These are phyloP conservation scores for Zhengitettix transpicula DNA, from an alignment of 2,888 invertebrate genomes.

Conservation along the genomic window DNA sequence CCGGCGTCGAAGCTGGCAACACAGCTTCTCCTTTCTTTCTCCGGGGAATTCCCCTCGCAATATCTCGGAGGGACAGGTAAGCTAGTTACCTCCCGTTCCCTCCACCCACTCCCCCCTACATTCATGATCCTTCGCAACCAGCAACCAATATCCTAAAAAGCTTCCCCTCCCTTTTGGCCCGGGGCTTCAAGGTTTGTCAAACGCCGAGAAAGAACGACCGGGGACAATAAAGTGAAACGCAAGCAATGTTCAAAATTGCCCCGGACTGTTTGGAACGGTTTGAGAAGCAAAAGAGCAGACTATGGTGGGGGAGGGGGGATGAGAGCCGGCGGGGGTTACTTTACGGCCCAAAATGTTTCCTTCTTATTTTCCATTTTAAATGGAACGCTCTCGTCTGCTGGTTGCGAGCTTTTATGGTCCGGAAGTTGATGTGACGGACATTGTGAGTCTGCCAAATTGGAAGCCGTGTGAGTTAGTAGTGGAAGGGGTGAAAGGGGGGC, in stretches of 20 bases:
- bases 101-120: not conserved
- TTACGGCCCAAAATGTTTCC: not conserved
- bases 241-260: not conserved
- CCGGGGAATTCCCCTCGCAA: not conserved
- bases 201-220: not conserved
- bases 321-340: not conserved
- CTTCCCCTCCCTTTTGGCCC: not conserved
- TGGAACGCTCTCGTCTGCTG: not conserved
- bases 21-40: not conserved
- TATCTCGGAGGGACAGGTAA: not conserved
- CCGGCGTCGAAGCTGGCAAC: not conserved
- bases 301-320: not conserved
- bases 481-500: too few relatives aligned
- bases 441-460: not conserved
- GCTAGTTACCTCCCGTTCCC: not conserved
- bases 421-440: not conserved
- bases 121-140: not conserved
- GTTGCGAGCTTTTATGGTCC: not conserved
- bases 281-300: not conserved
- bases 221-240: not conserved
- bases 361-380: not conserved
- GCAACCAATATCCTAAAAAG: not conserved
- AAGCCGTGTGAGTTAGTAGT: not conserved
- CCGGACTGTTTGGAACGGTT: not conserved
- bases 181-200: not conserved